Percentiles rank a stretch among this genome's conserved stretches.
Evolutionary conservation across 2,113 vertebrate genomes (phyloP).

Genomic region (Catharus fuscescens): DNA sequence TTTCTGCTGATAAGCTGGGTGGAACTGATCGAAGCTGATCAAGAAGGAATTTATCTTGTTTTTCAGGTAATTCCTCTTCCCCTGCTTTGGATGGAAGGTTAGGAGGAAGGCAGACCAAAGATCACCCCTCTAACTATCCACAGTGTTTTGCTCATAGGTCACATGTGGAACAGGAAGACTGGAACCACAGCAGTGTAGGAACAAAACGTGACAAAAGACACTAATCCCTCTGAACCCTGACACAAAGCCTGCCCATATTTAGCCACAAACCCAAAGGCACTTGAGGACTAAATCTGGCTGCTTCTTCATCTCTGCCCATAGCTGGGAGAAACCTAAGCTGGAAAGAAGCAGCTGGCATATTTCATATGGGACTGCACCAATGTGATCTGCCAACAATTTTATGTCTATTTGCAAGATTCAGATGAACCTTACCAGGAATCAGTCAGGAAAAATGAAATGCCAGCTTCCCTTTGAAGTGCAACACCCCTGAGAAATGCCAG

Average conservation of each 20-base stretch:
- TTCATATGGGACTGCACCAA: not conserved
- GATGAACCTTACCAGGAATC: not conserved
- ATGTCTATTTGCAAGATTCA: constrained; percentile 7
- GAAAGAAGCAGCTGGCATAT: constrained; percentile 13
- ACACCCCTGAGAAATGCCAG: constrained; percentile 23
- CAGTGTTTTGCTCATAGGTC: not conserved
- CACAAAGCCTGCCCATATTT: not conserved
- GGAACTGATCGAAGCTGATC: not conserved
- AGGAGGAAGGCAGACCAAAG: not conserved
- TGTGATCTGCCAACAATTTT: constrained; percentile 19
- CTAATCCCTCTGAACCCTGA: not conserved
- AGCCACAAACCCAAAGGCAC: constrained; percentile 4
- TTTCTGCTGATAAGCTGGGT: not conserved
- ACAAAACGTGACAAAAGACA: not conserved
- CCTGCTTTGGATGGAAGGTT: not conserved
- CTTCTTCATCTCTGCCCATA: not conserved
- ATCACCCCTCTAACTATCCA: not conserved
- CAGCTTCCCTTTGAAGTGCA: not conserved
- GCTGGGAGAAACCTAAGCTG: constrained; percentile 23
- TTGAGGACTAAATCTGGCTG: not conserved
- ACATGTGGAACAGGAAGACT: not conserved
- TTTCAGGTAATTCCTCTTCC: not conserved
- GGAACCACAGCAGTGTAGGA: not conserved
- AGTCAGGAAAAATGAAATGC: constrained; percentile 1
- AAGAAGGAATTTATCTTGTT: not conserved